These are phyloP conservation scores for Sciurus vulgaris DNA, from an alignment of 2,797 vertebrate genomes.

Conservation along the genomic window DNA sequence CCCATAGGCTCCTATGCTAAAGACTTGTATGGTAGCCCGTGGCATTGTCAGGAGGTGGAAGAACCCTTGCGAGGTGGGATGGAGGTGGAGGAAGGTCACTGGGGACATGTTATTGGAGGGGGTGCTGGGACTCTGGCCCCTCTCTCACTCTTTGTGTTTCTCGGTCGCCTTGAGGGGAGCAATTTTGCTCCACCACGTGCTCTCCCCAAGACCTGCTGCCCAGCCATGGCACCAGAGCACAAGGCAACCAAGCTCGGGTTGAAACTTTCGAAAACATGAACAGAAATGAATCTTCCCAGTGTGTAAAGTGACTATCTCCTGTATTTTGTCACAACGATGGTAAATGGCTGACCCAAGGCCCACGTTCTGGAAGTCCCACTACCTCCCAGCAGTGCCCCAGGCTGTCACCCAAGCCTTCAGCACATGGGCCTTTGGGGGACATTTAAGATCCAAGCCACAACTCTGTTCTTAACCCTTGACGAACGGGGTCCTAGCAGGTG, in stretches of 20 bases:
- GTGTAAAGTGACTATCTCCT: not conserved
- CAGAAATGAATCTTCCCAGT: too few species aligned
- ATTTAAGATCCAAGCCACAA: not conserved
- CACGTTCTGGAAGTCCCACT: not conserved
- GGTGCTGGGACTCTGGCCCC: too few species aligned
- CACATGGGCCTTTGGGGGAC: too few species aligned
- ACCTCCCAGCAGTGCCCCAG: not conserved
- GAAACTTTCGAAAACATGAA: too few species aligned
- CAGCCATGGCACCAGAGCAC: too few species aligned
- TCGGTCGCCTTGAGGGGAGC: too few species aligned
- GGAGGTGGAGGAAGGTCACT: not conserved
- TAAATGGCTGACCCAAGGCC: not conserved
- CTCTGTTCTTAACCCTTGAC: not conserved
- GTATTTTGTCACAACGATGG: not conserved
- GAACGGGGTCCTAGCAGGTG: not conserved
- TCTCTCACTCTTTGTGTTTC: too few species aligned
- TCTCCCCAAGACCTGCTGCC: too few species aligned
- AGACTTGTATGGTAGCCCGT: not conserved
- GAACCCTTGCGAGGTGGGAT: too few species aligned
- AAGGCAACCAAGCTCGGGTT: too few species aligned
- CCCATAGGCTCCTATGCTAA: not conserved
- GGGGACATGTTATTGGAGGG: not conserved
- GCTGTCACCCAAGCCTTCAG: too few species aligned
- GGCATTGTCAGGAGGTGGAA: not conserved
- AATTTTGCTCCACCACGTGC: too few species aligned